Conservation (phyloP, 2,888 invertebrate genomes). For the Pantelozetes paolii region DNA sequence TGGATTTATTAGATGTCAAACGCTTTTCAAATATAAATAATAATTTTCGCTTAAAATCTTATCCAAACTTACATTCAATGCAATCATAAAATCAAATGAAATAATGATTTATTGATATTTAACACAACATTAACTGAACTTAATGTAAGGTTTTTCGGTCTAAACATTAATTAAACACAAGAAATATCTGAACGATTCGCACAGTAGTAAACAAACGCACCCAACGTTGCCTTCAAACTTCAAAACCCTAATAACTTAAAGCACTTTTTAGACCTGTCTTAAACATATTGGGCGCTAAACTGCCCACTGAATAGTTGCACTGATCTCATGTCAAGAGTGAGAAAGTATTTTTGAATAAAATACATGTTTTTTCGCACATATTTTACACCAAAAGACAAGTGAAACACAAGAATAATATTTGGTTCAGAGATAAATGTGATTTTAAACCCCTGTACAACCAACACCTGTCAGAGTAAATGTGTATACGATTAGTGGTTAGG, state of each 20-base stretch:
- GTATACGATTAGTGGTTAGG: background rate
- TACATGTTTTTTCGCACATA: slow-evolving; percentile 11
- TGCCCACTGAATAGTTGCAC: background rate
- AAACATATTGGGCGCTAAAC: slow-evolving; percentile 11
- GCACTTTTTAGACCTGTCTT: background rate
- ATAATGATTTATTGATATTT: background rate
- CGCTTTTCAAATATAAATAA: background rate
- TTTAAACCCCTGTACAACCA: background rate
- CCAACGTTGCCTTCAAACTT: background rate
- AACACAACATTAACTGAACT: background rate
- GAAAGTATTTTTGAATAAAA: background rate
- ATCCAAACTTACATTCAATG: background rate
- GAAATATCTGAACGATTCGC: background rate
- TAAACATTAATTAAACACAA: background rate
- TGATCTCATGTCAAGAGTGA: background rate
- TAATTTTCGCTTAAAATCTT: background rate
- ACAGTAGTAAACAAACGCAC: slow-evolving; percentile 7
- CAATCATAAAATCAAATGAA: background rate
- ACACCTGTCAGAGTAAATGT: slow-evolving; percentile 19
- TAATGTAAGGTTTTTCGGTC: background rate
- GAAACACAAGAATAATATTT: background rate
- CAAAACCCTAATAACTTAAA: background rate
- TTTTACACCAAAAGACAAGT: background rate
- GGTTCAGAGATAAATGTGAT: background rate
- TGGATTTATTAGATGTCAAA: background rate